These are phyloP conservation scores for Lutjanus argentimaculatus DNA, from an alignment of 2,797 vertebrate species.

Conservation along the genomic window DNA sequence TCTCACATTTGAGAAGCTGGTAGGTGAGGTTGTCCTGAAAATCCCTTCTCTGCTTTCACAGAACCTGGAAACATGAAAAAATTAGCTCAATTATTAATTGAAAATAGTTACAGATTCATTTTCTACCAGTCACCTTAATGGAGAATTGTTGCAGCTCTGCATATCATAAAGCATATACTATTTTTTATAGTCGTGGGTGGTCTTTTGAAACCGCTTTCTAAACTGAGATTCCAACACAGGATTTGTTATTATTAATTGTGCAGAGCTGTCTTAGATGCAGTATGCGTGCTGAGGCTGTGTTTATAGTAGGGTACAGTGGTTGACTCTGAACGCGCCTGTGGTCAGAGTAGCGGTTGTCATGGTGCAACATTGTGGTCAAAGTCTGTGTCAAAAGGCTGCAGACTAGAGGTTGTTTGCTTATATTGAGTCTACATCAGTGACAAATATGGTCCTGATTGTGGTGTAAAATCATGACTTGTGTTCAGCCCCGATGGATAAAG, in stretches of 20 bases:
- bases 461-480: constrained; percentile 12
- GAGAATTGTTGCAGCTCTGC: background rate
- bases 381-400: constrained; percentile 33
- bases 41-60: background rate
- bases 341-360: constrained; percentile 32
- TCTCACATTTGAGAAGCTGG: background rate
- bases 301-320: constrained; percentile 26
- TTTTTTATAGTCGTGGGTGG: background rate
- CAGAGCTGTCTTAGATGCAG: constrained; percentile 3
- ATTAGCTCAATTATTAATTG: background rate
- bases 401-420: constrained; percentile 14
- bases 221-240: background rate
- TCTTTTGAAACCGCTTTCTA: background rate
- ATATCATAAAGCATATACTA: accelerated
- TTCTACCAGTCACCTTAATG: background rate
- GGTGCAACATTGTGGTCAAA: constrained; percentile 29
- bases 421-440: constrained; percentile 12
- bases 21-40: background rate
- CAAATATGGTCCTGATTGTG: constrained; percentile 2
- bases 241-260: constrained; percentile 7
- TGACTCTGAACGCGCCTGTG: constrained; percentile 46
- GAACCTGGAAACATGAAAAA: background rate
- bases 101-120: background rate
- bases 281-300: constrained; percentile 25
- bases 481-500: constrained; percentile 1